phyloP scores from a whole-genome alignment of 1,140 invertebrate species.

The Camponotus pennsylvanicus region DNA sequence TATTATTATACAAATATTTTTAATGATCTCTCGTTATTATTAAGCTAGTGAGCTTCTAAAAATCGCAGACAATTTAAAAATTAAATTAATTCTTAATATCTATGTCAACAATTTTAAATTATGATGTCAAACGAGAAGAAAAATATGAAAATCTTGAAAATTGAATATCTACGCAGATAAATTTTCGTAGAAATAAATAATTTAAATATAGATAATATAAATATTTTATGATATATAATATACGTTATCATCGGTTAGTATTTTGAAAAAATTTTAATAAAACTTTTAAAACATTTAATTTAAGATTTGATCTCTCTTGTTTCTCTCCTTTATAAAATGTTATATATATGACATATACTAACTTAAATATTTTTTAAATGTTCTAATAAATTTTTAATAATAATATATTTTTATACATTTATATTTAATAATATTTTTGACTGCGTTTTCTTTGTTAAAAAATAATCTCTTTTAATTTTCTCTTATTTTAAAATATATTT shows the following conservation, averaged over 20 bases:
- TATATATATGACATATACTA: too few species aligned
- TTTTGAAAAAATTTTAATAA: neutral
- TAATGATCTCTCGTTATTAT: slow-evolving; percentile 9
- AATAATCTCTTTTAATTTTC: neutral
- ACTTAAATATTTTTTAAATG: too few species aligned
- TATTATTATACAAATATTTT: slow-evolving; percentile 12
- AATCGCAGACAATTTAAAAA: slow-evolving; percentile 5
- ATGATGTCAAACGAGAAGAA: slow-evolving; percentile 6
- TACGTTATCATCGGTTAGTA: neutral
- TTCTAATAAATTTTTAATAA: too few species aligned
- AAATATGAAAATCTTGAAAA: slow-evolving; percentile 12
- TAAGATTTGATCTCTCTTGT: neutral
- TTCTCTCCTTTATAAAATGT: neutral
- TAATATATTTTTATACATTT: too few species aligned
- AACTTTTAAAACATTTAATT: neutral
- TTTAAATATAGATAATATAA: neutral
- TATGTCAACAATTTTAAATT: slow-evolving; percentile 23
- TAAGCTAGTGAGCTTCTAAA: neutral
- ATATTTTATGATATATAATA: neutral
- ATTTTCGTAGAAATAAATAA: neutral
- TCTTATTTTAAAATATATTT: neutral
- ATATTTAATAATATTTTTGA: neutral
- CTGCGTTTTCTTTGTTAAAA: neutral
- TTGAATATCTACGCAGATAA: neutral
- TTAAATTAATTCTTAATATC: slow-evolving; percentile 30